Evolutionary conservation across 53 echinoderm and acorn worm genomes (phyloP), one percentile per base, ranked within the genome.

Genomic region (Patiria pectinifera): DNA sequence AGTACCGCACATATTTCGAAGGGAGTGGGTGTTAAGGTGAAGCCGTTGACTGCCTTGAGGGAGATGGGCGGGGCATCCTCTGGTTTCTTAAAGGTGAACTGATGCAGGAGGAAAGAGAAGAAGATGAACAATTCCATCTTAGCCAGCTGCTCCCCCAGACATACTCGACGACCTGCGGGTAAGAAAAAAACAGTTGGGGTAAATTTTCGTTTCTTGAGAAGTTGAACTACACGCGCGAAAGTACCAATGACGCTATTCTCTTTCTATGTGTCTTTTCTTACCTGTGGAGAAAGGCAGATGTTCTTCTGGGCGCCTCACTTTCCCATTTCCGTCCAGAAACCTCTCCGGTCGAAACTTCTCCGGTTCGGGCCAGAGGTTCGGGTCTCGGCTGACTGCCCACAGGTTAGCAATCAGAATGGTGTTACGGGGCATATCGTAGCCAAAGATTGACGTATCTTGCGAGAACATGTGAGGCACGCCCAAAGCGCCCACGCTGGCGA

Each of bases 321-420:
- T 35, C 35, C 35, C 35, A 35, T 35, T 1, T 1, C 35, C 35
- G 35, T 35, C 35, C 35, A 35, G 35, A 35, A 35, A 35, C 35
- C 35, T 35, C 35, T 35, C 35, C 35, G 35, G 35, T 35, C 35
- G 35, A 35, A 35, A 35, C 35, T 35, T 35, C 35, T 35, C 35
- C 35, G 35, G 35, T 35, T 35, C 35, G 35, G 35, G 35, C 35
- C 35, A 35, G 35, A 35, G 35, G 35, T 35, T 35, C 35, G 35
- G 35, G 35, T 35, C 35, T 35, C 35, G 35, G 35, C 35, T 35
- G 35, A 35, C 35, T 35, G 35, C 35, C 35, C 35, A 35, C 70
- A 93, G 63, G 61, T 93, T 93, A 15, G 93, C 45, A 21, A 93
- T 43, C 13, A 93, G 62, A 15, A 89, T n/a, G 62, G 89, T 93